Percentiles rank a stretch among this genome's conserved stretches.
Conservation (phyloP, 2,888 invertebrate genomes). For the Agrochola lota region DNA sequence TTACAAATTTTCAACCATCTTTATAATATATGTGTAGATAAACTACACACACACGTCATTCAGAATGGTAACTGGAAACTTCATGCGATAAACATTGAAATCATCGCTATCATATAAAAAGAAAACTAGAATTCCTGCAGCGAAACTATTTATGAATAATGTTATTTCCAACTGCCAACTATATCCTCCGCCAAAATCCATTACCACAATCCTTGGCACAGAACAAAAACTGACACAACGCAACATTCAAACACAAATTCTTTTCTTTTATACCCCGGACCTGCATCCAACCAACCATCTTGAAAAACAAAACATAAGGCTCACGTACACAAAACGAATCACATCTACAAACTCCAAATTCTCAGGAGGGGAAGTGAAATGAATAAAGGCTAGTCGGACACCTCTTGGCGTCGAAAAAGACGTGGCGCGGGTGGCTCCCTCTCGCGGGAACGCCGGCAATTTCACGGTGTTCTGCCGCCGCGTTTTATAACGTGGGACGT, state of each 20-base stretch:
- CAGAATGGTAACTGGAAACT: not conserved
- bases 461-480: conserved; percentile 71
- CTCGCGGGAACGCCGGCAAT: conserved; percentile 68
- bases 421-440: conserved; percentile 63
- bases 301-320: conserved; percentile 51
- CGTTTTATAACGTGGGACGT: conserved; percentile 63
- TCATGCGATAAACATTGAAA: not conserved
- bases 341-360: conserved; percentile 59
- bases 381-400: conserved; percentile 70
- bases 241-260: not conserved
- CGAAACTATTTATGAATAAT: conserved; percentile 1
- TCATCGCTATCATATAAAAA: conserved; percentile 1
- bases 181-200: conserved; percentile 41
- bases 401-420: conserved; percentile 66
- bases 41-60: not conserved
- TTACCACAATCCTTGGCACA: conserved; percentile 33
- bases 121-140: not conserved
- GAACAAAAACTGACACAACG: conserved; percentile 13
- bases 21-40: not conserved
- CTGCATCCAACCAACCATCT: conserved; percentile 20
- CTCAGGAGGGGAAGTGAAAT: conserved; percentile 66
- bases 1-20: too few species aligned
- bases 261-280: conserved; percentile 30
- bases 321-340: conserved; percentile 62
- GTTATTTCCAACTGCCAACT: conserved; percentile 2